phyloP scores from a whole-genome alignment of 37 sponge, comb jelly and placozoan species.

The Ianthella basta region DNA sequence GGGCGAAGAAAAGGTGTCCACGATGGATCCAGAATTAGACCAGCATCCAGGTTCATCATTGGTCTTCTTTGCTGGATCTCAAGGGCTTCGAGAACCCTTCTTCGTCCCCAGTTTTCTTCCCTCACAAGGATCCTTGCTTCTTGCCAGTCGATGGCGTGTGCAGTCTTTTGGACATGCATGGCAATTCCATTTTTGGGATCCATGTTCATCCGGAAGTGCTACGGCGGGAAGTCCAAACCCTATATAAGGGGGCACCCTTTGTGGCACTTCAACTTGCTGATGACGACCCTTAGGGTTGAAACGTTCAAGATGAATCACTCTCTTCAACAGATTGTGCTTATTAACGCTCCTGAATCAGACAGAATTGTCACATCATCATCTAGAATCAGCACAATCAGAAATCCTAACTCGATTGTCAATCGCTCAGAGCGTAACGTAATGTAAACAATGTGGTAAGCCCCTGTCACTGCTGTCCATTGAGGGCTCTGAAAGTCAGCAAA shows the following conservation, averaged over 20 bases:
- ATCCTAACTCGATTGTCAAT: no score
- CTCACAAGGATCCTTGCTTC: neutral
- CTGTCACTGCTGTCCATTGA: no score
- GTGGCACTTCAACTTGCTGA: neutral
- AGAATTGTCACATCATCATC: no score
- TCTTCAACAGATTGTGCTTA: neutral
- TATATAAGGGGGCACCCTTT: neutral
- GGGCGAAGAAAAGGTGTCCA: no score
- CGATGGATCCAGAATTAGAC: no score
- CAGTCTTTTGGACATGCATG: neutral
- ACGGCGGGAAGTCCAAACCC: neutral
- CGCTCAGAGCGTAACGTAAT: no score
- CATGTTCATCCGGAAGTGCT: neutral
- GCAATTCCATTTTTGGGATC: slow-evolving; percentile 33
- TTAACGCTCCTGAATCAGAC: neutral
- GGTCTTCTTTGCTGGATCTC: slow-evolving; percentile 9
- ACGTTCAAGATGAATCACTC: neutral
- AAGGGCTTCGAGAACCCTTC: slow-evolving; percentile 33
- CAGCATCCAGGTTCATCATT: no score
- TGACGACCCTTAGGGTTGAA: slow-evolving; percentile 2
- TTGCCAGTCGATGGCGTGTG: slow-evolving; percentile 1
- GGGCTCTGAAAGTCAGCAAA: no score
- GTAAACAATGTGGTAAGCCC: no score
- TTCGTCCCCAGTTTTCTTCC: neutral
- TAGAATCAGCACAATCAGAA: no score